These are phyloP conservation scores for Vultur gryphus DNA, from an alignment of 2,797 vertebrate species.

Conservation along the genomic window DNA sequence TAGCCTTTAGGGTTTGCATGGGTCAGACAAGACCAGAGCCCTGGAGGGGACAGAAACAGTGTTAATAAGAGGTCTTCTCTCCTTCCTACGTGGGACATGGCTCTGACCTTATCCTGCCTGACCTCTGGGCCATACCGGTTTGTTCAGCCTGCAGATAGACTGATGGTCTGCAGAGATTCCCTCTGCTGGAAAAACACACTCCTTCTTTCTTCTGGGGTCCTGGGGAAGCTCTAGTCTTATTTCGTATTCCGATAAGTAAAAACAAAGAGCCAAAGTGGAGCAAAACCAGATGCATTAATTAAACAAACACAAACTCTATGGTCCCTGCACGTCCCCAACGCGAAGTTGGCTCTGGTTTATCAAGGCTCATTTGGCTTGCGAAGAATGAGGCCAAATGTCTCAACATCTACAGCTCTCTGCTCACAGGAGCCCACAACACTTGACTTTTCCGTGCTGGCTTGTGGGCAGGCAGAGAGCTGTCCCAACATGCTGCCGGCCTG, in stretches of 20 bases:
- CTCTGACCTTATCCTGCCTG: not conserved
- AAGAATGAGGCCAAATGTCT: not conserved
- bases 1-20: not conserved
- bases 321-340: not conserved
- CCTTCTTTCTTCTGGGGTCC: not conserved
- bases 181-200: not conserved
- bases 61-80: not conserved
- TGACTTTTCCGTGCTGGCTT: not conserved
- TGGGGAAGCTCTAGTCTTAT: not conserved
- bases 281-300: conserved; percentile 31
- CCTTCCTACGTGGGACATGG: fast-evolving
- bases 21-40: not conserved
- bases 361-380: not conserved
- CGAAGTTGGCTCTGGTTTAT: conserved; percentile 10
- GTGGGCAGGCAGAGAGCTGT: not conserved
- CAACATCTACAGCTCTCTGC: not conserved
- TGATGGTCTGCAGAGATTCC: not conserved
- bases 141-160: not conserved
- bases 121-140: fast-evolving
- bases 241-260: not conserved
- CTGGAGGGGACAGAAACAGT: not conserved
- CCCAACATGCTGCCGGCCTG: not conserved
- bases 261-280: conserved; percentile 38
- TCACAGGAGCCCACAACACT: not conserved
- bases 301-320: not conserved